Conservation (phyloP, 2,797 vertebrate species). For the Forpus xanthops region DNA sequence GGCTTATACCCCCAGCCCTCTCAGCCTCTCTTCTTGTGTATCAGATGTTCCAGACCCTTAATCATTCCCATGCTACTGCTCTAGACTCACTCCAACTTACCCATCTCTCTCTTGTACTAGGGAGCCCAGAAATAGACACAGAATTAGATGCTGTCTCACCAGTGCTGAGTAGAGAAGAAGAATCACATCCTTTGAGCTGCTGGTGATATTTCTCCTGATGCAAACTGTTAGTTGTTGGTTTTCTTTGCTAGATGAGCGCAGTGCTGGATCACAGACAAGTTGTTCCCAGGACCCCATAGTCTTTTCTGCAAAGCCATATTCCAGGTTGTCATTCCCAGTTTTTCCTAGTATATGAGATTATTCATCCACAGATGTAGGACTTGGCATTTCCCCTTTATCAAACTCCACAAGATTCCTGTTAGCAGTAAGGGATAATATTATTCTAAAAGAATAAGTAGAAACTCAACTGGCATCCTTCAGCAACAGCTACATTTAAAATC, state of each 20-base stretch:
- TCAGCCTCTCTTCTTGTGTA: not conserved
- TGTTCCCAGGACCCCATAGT: fast-evolving
- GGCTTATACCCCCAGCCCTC: not conserved
- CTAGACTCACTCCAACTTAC: not conserved
- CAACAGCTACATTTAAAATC: not conserved
- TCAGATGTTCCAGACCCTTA: not conserved
- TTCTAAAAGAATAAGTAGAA: not conserved
- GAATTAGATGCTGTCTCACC: not conserved
- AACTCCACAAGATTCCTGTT: not conserved
- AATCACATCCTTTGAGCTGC: not conserved
- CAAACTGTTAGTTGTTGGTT: not conserved
- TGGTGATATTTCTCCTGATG: fast-evolving
- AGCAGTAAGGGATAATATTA: not conserved
- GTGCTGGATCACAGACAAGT: not conserved
- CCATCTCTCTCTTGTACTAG: not conserved
- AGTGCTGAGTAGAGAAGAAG: not conserved
- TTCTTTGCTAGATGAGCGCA: not conserved
- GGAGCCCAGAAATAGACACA: not conserved
- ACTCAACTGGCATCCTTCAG: not conserved
- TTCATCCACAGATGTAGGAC: not conserved
- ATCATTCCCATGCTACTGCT: not conserved
- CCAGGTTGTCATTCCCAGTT: not conserved
- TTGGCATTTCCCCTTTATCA: not conserved
- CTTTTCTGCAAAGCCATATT: not conserved
- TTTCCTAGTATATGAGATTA: not conserved